These are phyloP conservation scores for Sarcophilus harrisii DNA, from an alignment of 2,797 vertebrate genomes.

Conservation along the genomic window DNA sequence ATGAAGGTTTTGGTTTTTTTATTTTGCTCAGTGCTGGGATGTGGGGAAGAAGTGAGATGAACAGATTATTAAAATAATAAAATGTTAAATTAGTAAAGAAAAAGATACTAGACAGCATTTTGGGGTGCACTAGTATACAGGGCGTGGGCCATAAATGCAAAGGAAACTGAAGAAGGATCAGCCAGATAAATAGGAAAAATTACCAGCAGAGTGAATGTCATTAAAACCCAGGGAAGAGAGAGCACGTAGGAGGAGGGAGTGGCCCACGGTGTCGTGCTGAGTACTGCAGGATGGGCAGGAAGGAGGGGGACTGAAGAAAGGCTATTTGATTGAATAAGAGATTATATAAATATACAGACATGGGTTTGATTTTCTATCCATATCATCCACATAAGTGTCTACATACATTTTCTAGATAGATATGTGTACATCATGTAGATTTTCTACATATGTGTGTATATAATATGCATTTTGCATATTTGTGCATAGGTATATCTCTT, in stretches of 20 bases:
- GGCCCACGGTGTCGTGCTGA: not conserved
- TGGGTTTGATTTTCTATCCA: not conserved
- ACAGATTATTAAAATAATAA: not conserved
- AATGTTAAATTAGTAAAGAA: not conserved
- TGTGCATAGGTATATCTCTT: not conserved
- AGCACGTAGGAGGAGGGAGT: not conserved
- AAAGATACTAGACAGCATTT: not conserved
- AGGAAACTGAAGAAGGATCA: not conserved
- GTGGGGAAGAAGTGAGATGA: not conserved
- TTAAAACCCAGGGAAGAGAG: not conserved
- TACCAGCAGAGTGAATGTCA: not conserved
- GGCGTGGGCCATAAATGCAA: not conserved
- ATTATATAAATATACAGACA: not conserved
- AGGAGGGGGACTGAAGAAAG: not conserved
- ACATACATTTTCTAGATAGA: not conserved
- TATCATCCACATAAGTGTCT: not conserved
- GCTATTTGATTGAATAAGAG: conserved; percentile 5
- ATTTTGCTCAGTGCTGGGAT: not conserved
- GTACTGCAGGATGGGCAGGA: not conserved
- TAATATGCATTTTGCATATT: not conserved
- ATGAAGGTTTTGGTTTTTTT: not conserved
- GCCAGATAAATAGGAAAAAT: not conserved
- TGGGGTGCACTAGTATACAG: not conserved
- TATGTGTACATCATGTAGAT: not conserved
- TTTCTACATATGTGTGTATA: not conserved